Evolutionary conservation across 1,140 invertebrate genomes (phyloP).

Genomic region (Matsumurasca onukii): DNA sequence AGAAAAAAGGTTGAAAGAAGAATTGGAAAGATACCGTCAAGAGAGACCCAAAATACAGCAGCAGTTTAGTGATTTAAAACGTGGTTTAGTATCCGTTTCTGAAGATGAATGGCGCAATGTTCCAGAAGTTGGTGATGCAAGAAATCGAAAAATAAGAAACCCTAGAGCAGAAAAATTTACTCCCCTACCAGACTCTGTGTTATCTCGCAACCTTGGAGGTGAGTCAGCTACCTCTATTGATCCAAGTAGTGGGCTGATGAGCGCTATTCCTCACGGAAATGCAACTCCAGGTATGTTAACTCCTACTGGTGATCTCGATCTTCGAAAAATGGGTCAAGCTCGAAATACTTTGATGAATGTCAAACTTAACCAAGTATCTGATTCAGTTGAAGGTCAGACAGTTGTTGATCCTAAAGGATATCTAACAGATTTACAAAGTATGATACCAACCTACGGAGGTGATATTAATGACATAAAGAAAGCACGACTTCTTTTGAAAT

Average conservation of each 20-base stretch:
- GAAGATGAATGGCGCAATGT: constrained; percentile 96
- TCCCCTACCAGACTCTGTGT: constrained; percentile 93
- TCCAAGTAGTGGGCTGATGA: constrained; percentile 79
- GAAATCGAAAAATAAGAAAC: constrained; percentile 96
- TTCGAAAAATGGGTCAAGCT: constrained; percentile 98
- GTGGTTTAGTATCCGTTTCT: constrained; percentile 82
- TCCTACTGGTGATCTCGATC: constrained; percentile 91
- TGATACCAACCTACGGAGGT: constrained; percentile 97
- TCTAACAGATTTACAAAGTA: constrained; percentile 96
- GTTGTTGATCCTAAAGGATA: constrained; percentile 99
- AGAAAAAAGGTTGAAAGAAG: constrained; percentile 63
- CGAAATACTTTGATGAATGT: constrained; percentile 99
- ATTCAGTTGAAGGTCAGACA: constrained; percentile 98
- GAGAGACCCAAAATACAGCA: constrained; percentile 99
- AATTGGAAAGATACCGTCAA: constrained; percentile 96
- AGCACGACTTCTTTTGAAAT: constrained; percentile 93
- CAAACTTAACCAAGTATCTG: constrained; percentile 96
- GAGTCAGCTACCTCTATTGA: constrained; percentile 82
- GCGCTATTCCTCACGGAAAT: constrained; percentile 75
- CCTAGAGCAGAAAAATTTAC: constrained; percentile 95
- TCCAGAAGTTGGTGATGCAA: constrained; percentile 98
- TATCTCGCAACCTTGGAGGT: constrained; percentile 87
- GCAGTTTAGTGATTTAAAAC: constrained; percentile 97
- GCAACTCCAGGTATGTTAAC: constrained; percentile 66
- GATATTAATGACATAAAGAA: constrained; percentile 99